Evolutionary conservation across 2,797 vertebrate species (phyloP), one percentile per base, ranked within the genome.

Genomic region (Oreochromis mossambicus): DNA sequence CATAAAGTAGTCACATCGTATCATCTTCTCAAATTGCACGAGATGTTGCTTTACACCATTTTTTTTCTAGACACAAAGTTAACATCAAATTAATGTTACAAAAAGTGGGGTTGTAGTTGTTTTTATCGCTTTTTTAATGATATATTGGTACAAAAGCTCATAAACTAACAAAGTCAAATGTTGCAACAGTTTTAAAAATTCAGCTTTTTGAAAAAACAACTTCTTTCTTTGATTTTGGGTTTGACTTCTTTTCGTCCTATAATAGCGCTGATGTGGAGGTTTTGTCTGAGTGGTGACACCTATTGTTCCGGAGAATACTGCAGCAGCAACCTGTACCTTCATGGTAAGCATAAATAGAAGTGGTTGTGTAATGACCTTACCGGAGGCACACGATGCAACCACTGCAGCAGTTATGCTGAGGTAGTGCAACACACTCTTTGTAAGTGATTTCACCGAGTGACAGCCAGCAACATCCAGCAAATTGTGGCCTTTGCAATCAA

Each of bases 41-140:
- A 89, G 81, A 82, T 52, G 48, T 56, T 75, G n/a, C 78, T 68
- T 89, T 73, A 83, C 85, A 75, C 77, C 66, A 81, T 51, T 58
- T 79, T 52, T 46, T n/a, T n/a, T 43, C 13, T 43, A 43, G 7
- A 68, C n/a, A 24, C 14, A 32, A 32, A 58, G 8, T 17, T 58
- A 58, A 58, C 14, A 58, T 58, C 55, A 4, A 58, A 29, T 56
- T 56, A 56, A 56, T 4, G 26, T 56, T 56, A 56, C 26, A 17
- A 17, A 17, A 56, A 56, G 8, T 58, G 14, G 56, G 29, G 29
- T 34, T 34, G 29, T 58, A 15, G 34, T 34, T 15, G 26, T 58
- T 58, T 58, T 58, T 58, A 32, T 32, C 1, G 0, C 55, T 32
- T 32, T 58, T 58, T 58, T 19, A 19, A 58, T 58, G 55, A 58